Base-by-base conservation (phyloP, 2,888 invertebrate genomes). In the Carterocephalus palaemon region DNA sequence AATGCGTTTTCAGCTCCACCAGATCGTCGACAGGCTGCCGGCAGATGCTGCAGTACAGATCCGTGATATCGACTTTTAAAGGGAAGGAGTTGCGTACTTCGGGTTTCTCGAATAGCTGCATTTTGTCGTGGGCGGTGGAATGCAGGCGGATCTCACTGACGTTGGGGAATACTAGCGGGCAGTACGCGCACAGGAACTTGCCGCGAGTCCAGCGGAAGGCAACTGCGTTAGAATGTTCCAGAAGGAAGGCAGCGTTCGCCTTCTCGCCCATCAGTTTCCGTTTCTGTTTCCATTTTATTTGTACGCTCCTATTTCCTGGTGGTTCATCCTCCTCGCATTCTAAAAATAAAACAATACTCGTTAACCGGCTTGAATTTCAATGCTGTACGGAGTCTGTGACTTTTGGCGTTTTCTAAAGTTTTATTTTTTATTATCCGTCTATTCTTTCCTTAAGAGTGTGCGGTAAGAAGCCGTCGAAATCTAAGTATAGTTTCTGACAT, bases 171-270 rank as follows among this genome's bases (percentile, higher is more conserved):
- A 57, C 54, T 17, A 51, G 55, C 0, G 71, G 65, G 31, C 83
- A 83, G 45, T 70, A 75, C 0, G 73, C 73, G 38, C 82, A 82
- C 65, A 75, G 65, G 20, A 79, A 75, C 50, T 69, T 73, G 2
- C 80, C 81, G 5, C 71, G 67, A 23, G 67, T 60, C 62, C 67
- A 74, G 48, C 78, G 67, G 53, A 82, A 83, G 0, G 66, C 64
- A 2, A 77, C 70, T 1, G 75, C 77, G 46, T 80, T 82, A 0
- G 78, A 81, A 58, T 71, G 46, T 47, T 72, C 60, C 49, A 82
- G 51, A 32, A 81, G 67, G 23, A 67, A 50, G 38, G 73, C 71
- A 6, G 80, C 80, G 49, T 81, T 80, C 2, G 63, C 69, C 51
- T 64, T 70, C 17, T 74, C 73, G 46, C 68, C 70, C 4, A 46